Evolutionary conservation across 2,113 vertebrate species (phyloP), one percentile per base, ranked within the genome.

Genomic region (Fregetta grallaria): DNA sequence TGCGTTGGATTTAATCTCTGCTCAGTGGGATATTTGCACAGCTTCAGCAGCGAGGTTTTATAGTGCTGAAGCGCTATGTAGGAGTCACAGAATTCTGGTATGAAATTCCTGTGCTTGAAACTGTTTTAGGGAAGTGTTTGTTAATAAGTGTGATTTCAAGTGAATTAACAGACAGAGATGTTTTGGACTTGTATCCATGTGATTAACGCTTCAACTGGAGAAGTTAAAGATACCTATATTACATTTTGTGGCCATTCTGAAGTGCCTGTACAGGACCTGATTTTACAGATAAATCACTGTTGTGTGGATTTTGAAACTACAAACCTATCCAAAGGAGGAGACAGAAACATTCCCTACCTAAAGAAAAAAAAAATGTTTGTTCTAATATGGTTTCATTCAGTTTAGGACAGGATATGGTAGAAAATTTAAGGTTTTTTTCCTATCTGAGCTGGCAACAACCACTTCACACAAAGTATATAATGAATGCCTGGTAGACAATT

Each of bases 11-110:
- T 95, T 91, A 73, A 90, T 95, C 62, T 94, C 77, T 85, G 81
- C 96, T 90, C 95, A 56, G 95, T 74, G 91, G 94, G 95, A 77
- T 97, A 66, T 79, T 86, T 90, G 87, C 67, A 86, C 55, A 83
- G 79, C 79, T 92, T 95, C 92, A 44, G 52, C 94, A 92, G 36
- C 2, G 27, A 86, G 47, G 68, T 90, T 95, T 95, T 94, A 92
- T 13, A 84, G 50, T 2, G 14, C 79, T 93, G 86, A 82, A 86
- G 52, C 23, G 27, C 83, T 40, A 9, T 1, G 5, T 21, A 70
- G 78, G 40, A 94, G 63, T 73, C 86, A 76, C 67, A 91, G 66
- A 90, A 82, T 62, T 67, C 66, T 90, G 36, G 49, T 58, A 66
- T 40, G 58, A 34, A 89, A 88, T 53, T 32, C 75, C 70, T 76